A percentile compares a stretch with the other conserved stretches of the same genome.
These are phyloP conservation scores for Bettongia penicillata DNA, from an alignment of 2,113 vertebrate genomes.

Conservation along the genomic window DNA sequence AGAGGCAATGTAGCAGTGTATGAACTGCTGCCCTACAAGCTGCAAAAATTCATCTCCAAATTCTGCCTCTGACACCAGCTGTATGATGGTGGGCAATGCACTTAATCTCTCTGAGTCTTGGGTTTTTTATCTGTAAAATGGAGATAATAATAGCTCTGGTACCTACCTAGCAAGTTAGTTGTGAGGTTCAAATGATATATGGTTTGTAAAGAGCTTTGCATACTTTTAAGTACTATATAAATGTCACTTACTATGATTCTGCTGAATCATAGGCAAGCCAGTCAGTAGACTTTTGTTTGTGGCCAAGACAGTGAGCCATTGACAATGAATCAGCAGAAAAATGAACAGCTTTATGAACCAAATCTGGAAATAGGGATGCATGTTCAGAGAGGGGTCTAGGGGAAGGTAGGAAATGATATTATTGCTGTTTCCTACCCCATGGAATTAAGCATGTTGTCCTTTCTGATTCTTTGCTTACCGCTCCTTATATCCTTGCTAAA, in stretches of 20 bases:
- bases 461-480: background rate
- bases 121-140: background rate
- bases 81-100: background rate
- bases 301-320: background rate
- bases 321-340: slow-evolving; percentile 49
- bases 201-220: background rate
- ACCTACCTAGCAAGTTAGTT: background rate
- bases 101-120: background rate
- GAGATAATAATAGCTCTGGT: background rate
- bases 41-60: background rate
- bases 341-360: background rate
- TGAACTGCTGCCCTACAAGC: background rate
- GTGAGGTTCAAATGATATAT: background rate
- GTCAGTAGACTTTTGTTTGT: background rate
- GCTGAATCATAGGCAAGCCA: background rate
- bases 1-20: background rate
- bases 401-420: background rate
- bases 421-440: background rate
- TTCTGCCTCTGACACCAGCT: background rate
- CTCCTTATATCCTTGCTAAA: background rate
- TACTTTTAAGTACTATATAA: background rate
- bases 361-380: slow-evolving; percentile 12
- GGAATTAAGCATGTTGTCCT: background rate
- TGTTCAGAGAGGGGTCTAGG: background rate
- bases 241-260: background rate